Conservation (phyloP, 2,888 invertebrate species). For the Diarsia brunnea region DNA sequence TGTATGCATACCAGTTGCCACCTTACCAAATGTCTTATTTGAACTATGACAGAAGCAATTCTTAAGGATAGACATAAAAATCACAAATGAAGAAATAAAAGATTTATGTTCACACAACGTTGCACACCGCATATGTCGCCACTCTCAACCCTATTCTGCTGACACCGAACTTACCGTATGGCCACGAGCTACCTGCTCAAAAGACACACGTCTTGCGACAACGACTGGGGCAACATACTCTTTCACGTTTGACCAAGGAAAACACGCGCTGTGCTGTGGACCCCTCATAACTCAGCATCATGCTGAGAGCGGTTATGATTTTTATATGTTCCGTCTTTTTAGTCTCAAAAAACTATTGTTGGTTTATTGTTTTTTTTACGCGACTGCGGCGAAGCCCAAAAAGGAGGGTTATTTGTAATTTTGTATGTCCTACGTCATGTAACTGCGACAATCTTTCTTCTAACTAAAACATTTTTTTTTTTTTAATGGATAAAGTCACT, state of each 20-base stretch:
- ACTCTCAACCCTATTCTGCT: slow-evolving; percentile 18
- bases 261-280: too few relatives aligned
- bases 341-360: too few relatives aligned
- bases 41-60: not conserved
- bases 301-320: too few relatives aligned
- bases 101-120: slow-evolving; percentile 29
- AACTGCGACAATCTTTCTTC: too few relatives aligned
- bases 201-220: not conserved
- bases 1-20: not conserved
- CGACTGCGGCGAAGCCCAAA: too few relatives aligned
- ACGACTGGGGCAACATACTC: not conserved
- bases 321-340: too few relatives aligned
- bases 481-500: not conserved
- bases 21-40: not conserved
- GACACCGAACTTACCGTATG: slow-evolving; percentile 18
- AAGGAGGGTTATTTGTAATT: too few relatives aligned
- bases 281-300: too few relatives aligned
- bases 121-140: slow-evolving; percentile 36
- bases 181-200: not conserved
- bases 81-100: slow-evolving; percentile 44
- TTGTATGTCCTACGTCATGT: too few relatives aligned
- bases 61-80: not conserved
- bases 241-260: too few relatives aligned
- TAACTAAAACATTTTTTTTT: too few relatives aligned
- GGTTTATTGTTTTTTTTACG: too few relatives aligned